phyloP scores from a whole-genome alignment of 2,113 vertebrate species.

The Ramphastos sulfuratus region DNA sequence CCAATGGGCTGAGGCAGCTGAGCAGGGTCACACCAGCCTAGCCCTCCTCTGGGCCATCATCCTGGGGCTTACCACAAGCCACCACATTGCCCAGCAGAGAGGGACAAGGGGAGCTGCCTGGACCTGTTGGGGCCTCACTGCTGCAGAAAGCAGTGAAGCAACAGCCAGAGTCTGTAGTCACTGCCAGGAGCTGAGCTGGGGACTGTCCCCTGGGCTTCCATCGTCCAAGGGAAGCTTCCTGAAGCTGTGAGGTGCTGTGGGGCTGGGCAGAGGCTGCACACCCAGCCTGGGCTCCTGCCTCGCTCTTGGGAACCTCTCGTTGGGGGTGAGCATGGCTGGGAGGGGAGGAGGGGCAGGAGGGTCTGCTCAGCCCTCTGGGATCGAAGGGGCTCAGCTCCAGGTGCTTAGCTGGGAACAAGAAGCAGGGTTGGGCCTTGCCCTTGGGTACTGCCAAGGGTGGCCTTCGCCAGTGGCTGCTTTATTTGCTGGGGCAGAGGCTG shows the following conservation, averaged over 20 bases:
- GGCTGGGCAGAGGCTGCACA: not conserved
- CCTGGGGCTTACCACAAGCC: not conserved
- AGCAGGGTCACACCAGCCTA: rapidly evolving
- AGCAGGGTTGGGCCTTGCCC: too few species aligned
- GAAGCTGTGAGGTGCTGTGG: rapidly evolving
- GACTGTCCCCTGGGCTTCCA: not conserved
- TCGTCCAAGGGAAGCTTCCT: not conserved
- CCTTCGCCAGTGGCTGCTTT: not conserved
- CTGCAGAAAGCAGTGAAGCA: not conserved
- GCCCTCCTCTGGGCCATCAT: rapidly evolving
- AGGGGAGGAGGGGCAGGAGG: too few species aligned
- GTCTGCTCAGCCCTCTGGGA: too few species aligned
- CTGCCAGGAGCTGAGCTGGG: not conserved
- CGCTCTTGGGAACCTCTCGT: too few species aligned
- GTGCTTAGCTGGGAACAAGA: too few species aligned
- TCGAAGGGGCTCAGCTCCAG: too few species aligned
- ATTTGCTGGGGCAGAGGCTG: not conserved
- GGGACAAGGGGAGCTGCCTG: not conserved
- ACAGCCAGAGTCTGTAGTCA: not conserved
- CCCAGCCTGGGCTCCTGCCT: too few species aligned
- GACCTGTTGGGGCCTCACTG: not conserved
- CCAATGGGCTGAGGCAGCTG: rapidly evolving
- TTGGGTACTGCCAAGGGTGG: too few species aligned
- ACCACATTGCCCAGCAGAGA: not conserved
- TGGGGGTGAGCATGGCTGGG: too few species aligned